Evolutionary conservation across 1,140 invertebrate genomes (phyloP), one percentile per base, ranked within the genome.

Genomic region (Zaprionus africanus): DNA sequence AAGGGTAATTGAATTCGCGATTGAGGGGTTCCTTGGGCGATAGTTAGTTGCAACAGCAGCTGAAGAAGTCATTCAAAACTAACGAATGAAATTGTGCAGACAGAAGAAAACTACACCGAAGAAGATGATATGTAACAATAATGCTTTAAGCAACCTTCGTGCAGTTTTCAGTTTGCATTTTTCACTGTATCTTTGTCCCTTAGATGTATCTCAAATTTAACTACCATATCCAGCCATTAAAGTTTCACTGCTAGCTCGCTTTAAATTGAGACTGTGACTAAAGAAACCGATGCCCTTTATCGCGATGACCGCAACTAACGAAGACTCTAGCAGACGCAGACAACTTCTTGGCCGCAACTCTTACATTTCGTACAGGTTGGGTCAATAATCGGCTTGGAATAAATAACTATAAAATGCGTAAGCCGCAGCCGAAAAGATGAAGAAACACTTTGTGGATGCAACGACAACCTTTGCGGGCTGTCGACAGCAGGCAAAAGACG

Each of bases 311-410:
- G 79, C 82, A 85, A 82, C 76, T 75, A 57, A 87, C 57, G 36
- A 77, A 57, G 64, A 62, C 19, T 46, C 51, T 70, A 51, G 15
- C 51, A 56, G 51, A 63, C 59, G 49, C 53, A 57, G 60, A 59
- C 59, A 54, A 59, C 28, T n/a, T 36, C 43, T 63, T 71, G 54
- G 58, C 74, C 68, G 24, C 68, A 71, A 56, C 43, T 17, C 53
- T 49, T 26, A 17, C 22, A 5, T 9, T 5, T 1, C 11, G 43
- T 4, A 24, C 9, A 17, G 46, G 11, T 11, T 24, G 71, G 73
- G 70, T 71, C 78, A 81, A 79, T 87, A 88, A 87, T 81, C 84
- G 56, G 81, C 68, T 88, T 88, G 66, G 26, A 67, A 82, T 59
- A 71, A 58, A 69, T 83, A 68, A 53, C 58, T 78, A 43, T 65